phyloP scores from a whole-genome alignment of 37 sponge, comb jelly and placozoan species.

The Aplysina aerophoba region DNA sequence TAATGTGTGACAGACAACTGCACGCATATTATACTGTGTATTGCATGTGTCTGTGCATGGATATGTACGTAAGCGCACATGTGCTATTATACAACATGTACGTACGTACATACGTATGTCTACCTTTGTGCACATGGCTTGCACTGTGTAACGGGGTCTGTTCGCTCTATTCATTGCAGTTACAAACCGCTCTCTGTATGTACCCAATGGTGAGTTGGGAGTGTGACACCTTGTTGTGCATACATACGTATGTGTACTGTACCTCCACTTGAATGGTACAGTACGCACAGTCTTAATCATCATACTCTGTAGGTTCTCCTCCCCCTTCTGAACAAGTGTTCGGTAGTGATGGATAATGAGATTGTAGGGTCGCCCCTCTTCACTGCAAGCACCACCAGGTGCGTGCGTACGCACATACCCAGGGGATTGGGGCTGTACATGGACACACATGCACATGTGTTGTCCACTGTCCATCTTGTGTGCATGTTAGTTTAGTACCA shows the following conservation, averaged over 20 bases:
- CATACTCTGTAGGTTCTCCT: slow-evolving; percentile 51
- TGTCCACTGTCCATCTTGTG: no score
- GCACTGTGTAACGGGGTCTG: background rate
- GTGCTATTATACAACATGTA: background rate
- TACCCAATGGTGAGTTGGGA: slow-evolving; percentile 72
- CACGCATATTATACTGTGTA: background rate
- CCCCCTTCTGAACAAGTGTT: slow-evolving; percentile 83
- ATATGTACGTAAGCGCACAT: background rate
- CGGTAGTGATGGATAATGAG: slow-evolving; percentile 58
- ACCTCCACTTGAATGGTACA: background rate
- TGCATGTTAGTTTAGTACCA: no score
- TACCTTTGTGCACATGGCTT: background rate
- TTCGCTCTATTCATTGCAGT: background rate
- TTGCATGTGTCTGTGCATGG: background rate
- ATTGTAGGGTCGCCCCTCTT: slow-evolving; percentile 35
- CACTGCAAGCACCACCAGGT: slow-evolving; percentile 7
- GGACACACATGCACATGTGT: no score
- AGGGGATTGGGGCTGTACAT: no score
- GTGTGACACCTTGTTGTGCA: background rate
- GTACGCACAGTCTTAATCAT: background rate
- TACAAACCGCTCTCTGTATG: slow-evolving; percentile 84
- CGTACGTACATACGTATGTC: background rate
- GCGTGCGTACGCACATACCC: background rate
- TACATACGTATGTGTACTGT: background rate
- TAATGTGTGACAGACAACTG: background rate